A percentile compares a stretch with the other conserved stretches of the same genome.
Conservation (phyloP, 2,113 vertebrate species). For the Rostratula benghalensis region DNA sequence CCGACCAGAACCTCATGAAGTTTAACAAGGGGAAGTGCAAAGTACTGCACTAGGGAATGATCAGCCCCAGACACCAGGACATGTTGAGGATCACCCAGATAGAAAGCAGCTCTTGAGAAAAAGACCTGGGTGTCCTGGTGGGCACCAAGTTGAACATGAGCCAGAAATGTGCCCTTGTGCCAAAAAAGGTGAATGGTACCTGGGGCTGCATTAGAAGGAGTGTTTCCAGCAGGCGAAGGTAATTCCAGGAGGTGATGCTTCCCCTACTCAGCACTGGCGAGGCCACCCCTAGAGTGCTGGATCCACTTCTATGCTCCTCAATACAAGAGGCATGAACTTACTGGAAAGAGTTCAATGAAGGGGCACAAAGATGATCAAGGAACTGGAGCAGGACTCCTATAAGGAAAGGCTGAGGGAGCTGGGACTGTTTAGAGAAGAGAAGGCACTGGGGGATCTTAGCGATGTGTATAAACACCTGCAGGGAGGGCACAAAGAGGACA, state of each 20-base stretch:
- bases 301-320: neutral
- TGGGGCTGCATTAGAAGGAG: neutral
- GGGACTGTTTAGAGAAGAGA: neutral
- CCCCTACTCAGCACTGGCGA: neutral
- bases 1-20: accelerated
- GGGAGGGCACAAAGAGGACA: neutral
- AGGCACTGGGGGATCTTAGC: neutral
- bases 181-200: neutral
- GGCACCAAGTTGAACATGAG: neutral
- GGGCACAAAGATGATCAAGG: neutral
- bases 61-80: neutral
- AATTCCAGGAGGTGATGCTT: neutral
- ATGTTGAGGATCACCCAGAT: neutral
- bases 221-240: neutral
- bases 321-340: neutral
- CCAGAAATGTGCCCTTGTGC: neutral
- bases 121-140: neutral
- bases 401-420: neutral
- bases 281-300: neutral
- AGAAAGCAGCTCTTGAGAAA: neutral
- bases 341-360: too few species aligned
- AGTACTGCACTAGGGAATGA: neutral
- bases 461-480: neutral
- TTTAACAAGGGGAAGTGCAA: neutral
- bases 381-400: neutral